Evolutionary conservation across 1,140 invertebrate species (phyloP).

Genomic region (Patella vulgata): DNA sequence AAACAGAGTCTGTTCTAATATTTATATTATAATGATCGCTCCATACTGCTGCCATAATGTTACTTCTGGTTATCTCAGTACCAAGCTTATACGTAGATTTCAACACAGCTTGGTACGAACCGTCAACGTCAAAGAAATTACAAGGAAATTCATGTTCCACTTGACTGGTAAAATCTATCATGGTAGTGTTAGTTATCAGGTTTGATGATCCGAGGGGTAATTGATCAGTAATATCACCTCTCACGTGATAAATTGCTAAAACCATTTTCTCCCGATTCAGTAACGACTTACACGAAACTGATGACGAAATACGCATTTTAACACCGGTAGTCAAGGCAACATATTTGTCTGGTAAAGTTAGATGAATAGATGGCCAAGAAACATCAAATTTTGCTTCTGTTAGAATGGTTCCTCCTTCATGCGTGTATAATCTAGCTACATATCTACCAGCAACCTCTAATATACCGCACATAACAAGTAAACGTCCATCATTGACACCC

Average conservation of each 20-base stretch:
- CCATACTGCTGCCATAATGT: conserved; percentile 40
- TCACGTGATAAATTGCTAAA: conserved; percentile 36
- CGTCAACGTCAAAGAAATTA: conserved; percentile 43
- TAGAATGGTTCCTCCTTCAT: conserved; percentile 37
- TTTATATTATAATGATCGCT: conserved; percentile 37
- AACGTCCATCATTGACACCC: conserved; percentile 24
- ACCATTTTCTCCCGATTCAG: conserved; percentile 30
- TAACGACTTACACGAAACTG: conserved; percentile 36
- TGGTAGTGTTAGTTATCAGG: conserved; percentile 11
- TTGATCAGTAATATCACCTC: conserved; percentile 2
- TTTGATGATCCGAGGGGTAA: conserved; percentile 2
- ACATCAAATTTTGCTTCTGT: conserved; percentile 32
- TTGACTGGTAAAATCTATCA: conserved; percentile 11
- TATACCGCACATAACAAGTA: conserved; percentile 38
- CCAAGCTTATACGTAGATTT: conserved; percentile 23
- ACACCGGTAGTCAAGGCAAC: conserved; percentile 39
- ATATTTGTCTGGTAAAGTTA: conserved; percentile 38
- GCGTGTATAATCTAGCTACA: conserved; percentile 39
- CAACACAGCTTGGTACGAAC: conserved; percentile 44
- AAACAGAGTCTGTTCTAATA: conserved; percentile 29
- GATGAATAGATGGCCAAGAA: conserved; percentile 39
- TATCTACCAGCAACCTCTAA: conserved; percentile 44
- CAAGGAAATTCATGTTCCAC: conserved; percentile 33
- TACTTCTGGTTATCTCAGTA: conserved; percentile 28
- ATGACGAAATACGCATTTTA: conserved; percentile 33